Base-by-base conservation (phyloP, 2,888 invertebrate genomes). In the Nysson spinosus region DNA sequence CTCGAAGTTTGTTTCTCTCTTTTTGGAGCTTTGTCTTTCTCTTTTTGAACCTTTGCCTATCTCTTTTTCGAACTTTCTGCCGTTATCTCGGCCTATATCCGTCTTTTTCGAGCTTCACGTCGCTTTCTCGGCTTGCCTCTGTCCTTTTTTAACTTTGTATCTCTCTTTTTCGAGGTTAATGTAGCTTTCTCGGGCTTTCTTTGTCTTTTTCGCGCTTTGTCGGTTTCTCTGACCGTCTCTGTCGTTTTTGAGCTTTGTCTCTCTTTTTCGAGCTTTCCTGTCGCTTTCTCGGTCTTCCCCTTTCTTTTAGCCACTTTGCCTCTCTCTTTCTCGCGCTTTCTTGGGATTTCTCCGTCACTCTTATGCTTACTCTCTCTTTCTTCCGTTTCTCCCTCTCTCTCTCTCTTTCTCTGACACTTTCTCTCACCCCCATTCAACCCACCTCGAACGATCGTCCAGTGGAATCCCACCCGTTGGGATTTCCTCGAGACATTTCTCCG, bases 401-500 rank as follows among this genome's bases (percentile, higher is more conserved):
- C 7, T 6, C 7, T 4, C 16, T 20, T 7, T 6, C 32, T 16
- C 22, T n/a, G 11, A 14, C 34, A 37, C 14, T n/a, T n/a, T 14
- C 43, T 4, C 30, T 9, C 11, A 6, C 7, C n/a, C 30, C 9
- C n/a, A 30, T n/a, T n/a, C n/a, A n/a, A n/a, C n/a, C n/a, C n/a
- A n/a, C n/a, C n/a, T n/a, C n/a, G n/a, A n/a, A n/a, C n/a, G n/a
- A n/a, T n/a, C n/a, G n/a, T n/a, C n/a, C n/a, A n/a, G n/a, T 30
- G 2, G 4, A 19, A 28, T 6, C 26, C 20, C 44, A n/a, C 20
- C 43, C 39, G 17, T 30, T 37, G 56, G 44, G 57, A 61, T 51
- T 60, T 69, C 44, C 50, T 35, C 30, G 50, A 65, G 68, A 72
- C 55, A 52, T 17, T 57, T 52, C 65, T 49, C 47, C 22, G 37